Evolutionary conservation across 2,888 invertebrate genomes (phyloP).

Genomic region (Agrotis segetum): DNA sequence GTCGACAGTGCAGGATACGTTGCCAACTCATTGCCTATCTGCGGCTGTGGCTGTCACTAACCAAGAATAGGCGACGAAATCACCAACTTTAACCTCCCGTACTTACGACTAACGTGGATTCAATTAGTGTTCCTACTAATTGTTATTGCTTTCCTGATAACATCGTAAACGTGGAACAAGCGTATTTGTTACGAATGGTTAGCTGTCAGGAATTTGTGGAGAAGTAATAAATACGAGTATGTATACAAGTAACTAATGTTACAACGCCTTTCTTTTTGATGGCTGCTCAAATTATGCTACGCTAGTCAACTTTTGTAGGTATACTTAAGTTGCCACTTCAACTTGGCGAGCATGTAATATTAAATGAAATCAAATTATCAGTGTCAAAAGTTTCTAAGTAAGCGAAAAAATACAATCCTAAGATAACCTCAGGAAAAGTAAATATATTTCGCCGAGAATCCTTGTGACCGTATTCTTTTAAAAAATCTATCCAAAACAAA

Average conservation of each 20-base stretch:
- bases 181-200: conserved; percentile 28
- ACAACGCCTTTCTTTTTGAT: neutral
- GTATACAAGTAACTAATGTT: neutral
- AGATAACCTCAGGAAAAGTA: neutral
- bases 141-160: conserved; percentile 47
- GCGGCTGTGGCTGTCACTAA: conserved; percentile 11
- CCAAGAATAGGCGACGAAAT: conserved; percentile 20
- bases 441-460: neutral
- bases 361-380: neutral
- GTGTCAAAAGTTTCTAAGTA: neutral
- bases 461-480: neutral
- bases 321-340: neutral
- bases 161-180: conserved; percentile 43
- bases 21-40: conserved; percentile 29
- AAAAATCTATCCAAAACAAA: conserved; percentile 5
- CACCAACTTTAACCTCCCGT: conserved; percentile 36
- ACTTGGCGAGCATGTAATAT: too few relatives aligned
- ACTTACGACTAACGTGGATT: conserved; percentile 43
- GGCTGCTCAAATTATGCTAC: neutral
- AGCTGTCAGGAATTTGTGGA: conserved; percentile 12
- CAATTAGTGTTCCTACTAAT: conserved; percentile 57
- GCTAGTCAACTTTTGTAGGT: neutral
- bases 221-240: conserved; percentile 35
- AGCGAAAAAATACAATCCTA: neutral
- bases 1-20: conserved; percentile 8